These are phyloP conservation scores for Homarus gammarus DNA, from an alignment of 2,888 invertebrate species.

Conservation along the genomic window DNA sequence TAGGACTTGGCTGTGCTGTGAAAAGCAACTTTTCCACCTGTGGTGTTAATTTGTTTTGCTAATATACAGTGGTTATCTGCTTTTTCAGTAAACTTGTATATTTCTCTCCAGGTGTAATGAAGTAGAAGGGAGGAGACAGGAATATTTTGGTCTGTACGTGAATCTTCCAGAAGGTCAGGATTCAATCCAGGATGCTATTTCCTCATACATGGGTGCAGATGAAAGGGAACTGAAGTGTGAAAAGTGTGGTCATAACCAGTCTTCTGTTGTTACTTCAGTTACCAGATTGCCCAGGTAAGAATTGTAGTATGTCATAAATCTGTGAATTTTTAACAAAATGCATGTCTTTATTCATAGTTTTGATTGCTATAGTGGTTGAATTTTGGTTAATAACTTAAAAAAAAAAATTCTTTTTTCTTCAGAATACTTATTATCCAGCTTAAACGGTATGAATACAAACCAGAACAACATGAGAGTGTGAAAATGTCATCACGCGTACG, in stretches of 20 bases:
- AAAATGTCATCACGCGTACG: constrained; percentile 72
- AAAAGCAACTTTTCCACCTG: too few relatives aligned
- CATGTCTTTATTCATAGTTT: too few relatives aligned
- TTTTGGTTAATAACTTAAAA: too few relatives aligned
- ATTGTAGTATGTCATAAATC: not conserved
- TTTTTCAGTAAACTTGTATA: not conserved
- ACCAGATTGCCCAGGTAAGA: constrained; percentile 74
- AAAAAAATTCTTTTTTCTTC: constrained; percentile 13
- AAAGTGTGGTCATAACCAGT: constrained; percentile 69
- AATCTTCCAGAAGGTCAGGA: constrained; percentile 63
- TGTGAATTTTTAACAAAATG: too few relatives aligned
- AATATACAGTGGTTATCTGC: too few relatives aligned
- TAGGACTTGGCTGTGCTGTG: too few relatives aligned
- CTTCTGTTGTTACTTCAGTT: constrained; percentile 71
- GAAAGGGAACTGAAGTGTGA: constrained; percentile 75
- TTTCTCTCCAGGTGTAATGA: constrained; percentile 64
- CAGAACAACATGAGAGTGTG: constrained; percentile 66
- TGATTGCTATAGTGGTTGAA: too few relatives aligned
- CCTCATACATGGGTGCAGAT: constrained; percentile 72
- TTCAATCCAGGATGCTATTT: constrained; percentile 73
- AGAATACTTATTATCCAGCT: constrained; percentile 76
- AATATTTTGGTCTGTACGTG: constrained; percentile 75
- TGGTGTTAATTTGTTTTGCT: too few relatives aligned
- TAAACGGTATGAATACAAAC: constrained; percentile 73
- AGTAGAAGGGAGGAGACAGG: constrained; percentile 69